A percentile compares a stretch with the other conserved stretches of the same genome.
phyloP scores from a whole-genome alignment of 2,888 invertebrate species.

The Julus scandinavius region DNA sequence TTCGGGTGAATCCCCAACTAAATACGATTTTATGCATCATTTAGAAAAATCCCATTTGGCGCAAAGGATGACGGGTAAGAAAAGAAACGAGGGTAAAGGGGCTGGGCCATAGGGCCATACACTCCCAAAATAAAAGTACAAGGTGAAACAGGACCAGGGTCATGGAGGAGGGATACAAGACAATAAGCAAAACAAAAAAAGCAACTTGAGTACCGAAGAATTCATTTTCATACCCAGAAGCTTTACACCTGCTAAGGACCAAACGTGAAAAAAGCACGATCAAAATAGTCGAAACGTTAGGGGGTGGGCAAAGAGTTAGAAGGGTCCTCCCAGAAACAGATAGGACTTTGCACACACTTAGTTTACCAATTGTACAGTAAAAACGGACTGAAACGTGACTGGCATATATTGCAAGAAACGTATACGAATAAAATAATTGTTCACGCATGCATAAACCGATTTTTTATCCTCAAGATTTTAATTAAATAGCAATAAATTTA shows the following conservation, averaged over 20 bases:
- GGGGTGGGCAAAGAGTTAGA: not conserved
- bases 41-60: not conserved
- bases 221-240: not conserved
- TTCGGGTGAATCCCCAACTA: not conserved
- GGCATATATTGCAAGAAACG: not conserved
- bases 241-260: not conserved
- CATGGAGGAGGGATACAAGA: not conserved
- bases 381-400: not conserved
- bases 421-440: not conserved
- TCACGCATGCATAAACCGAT: slow-evolving; percentile 10
- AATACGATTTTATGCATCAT: not conserved
- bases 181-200: not conserved
- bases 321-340: not conserved
- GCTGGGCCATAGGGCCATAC: not conserved
- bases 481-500: not conserved
- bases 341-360: not conserved
- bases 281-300: too few species aligned
- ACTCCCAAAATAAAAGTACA: not conserved
- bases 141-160: not conserved
- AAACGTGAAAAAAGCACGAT: not conserved
- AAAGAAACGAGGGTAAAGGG: not conserved
- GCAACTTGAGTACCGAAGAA: not conserved
- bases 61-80: not conserved
- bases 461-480: not conserved
- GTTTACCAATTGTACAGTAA: too few species aligned